Evolutionary conservation across 2,113 vertebrate genomes (phyloP).

Genomic region (Corythoichthys haematopterus): DNA sequence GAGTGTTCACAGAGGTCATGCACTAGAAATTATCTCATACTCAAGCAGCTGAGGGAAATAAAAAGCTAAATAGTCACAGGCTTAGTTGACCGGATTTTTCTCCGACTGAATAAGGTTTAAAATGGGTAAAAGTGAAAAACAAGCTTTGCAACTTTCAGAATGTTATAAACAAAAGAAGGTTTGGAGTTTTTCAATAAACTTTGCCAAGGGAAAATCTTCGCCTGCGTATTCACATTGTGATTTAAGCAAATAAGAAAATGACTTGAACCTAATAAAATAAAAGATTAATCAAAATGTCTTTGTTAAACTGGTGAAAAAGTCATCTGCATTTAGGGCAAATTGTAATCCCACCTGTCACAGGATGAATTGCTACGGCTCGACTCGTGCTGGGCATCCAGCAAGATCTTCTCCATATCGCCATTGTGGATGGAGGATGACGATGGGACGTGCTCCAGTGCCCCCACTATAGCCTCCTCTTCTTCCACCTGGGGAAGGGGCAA

Average conservation of each 20-base stretch:
- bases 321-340: background rate
- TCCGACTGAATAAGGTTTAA: background rate
- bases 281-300: background rate
- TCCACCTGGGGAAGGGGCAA: conserved; percentile 63
- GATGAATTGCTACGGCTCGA: conserved; percentile 97
- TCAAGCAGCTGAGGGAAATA: background rate
- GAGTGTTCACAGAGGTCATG: background rate
- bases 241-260: background rate
- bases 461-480: conserved; percentile 68
- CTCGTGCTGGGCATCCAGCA: conserved; percentile 94
- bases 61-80: background rate
- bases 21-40: background rate
- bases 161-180: conserved; percentile 8
- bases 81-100: background rate
- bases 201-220: background rate
- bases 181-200: conserved; percentile 14
- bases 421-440: conserved; percentile 98
- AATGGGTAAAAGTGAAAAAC: background rate
- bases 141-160: background rate
- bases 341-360: conserved; percentile 83
- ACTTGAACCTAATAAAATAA: background rate
- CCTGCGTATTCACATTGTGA: background rate
- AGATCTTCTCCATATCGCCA: conserved; percentile 98
- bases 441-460: conserved; percentile 89
- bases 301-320: background rate